Conservation (phyloP, 2,113 vertebrate genomes). For the Haemorhous mexicanus region DNA sequence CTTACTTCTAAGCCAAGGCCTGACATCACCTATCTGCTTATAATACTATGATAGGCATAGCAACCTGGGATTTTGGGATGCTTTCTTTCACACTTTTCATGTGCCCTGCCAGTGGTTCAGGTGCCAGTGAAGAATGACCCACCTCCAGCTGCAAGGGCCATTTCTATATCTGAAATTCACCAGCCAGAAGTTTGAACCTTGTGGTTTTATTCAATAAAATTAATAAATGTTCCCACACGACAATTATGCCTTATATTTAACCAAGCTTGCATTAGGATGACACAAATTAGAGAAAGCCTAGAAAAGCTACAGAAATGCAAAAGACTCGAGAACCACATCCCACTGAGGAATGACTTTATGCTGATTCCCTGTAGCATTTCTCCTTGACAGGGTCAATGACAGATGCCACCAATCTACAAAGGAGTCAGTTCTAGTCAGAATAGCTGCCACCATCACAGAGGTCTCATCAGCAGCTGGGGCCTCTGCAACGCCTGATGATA, state of each 20-base stretch:
- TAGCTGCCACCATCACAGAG: not conserved
- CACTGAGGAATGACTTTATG: not conserved
- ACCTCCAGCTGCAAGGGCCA: not conserved
- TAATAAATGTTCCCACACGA: not conserved
- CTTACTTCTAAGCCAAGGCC: not conserved
- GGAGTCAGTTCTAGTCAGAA: not conserved
- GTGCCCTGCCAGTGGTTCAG: not conserved
- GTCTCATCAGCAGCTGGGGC: not conserved
- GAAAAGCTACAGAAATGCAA: not conserved
- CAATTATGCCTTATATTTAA: not conserved
- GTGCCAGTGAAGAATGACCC: not conserved
- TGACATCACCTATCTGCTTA: not conserved
- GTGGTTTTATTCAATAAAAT: not conserved
- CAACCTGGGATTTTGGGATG: not conserved
- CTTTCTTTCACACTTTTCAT: not conserved
- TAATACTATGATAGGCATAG: not conserved
- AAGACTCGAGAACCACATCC: not conserved
- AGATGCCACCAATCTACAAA: rapidly evolving
- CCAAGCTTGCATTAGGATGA: not conserved
- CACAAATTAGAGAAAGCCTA: not conserved
- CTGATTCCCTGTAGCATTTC: not conserved
- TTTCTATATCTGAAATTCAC: not conserved
- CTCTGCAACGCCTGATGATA: not conserved
- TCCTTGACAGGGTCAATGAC: not conserved
- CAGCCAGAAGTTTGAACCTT: not conserved